Evolutionary conservation across 2,888 invertebrate species (phyloP).

Genomic region (Cactoblastis cactorum): DNA sequence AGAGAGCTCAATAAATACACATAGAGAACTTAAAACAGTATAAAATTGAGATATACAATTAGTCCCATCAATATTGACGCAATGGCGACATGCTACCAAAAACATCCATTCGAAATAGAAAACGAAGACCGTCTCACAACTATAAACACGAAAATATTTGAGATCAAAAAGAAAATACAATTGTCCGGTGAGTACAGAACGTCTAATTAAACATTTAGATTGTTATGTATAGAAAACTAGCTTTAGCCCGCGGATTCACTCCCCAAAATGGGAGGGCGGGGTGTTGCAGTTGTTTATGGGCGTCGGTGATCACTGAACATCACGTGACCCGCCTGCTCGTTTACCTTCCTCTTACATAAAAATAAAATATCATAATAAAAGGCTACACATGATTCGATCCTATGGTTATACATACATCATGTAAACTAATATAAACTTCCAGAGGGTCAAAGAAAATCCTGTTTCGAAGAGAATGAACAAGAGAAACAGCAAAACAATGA

Average conservation of each 20-base stretch:
- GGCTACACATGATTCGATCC: no score
- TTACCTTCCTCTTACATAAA: no score
- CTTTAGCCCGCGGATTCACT: no score
- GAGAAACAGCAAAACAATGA: slow-evolving; percentile 86
- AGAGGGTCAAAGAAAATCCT: slow-evolving; percentile 93
- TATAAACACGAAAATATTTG: slow-evolving; percentile 88
- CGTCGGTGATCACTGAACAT: no score
- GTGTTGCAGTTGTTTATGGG: no score
- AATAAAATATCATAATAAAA: no score
- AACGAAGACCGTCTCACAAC: slow-evolving; percentile 76
- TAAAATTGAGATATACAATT: no score
- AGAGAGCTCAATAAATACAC: no score
- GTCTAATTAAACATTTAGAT: not conserved
- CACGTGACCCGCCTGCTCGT: no score
- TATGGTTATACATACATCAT: no score
- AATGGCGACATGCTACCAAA: slow-evolving; percentile 65
- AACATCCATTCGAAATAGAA: slow-evolving; percentile 73
- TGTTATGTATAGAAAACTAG: not conserved
- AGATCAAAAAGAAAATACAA: slow-evolving; percentile 92
- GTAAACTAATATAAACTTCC: slow-evolving; percentile 15
- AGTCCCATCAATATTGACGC: slow-evolving; percentile 21
- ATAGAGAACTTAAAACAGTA: not conserved
- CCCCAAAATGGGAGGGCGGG: no score
- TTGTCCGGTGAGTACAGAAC: slow-evolving; percentile 82
- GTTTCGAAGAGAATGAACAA: slow-evolving; percentile 88